These are phyloP conservation scores for Teleopsis dalmanni DNA, from an alignment of 1,140 invertebrate genomes.

Conservation along the genomic window DNA sequence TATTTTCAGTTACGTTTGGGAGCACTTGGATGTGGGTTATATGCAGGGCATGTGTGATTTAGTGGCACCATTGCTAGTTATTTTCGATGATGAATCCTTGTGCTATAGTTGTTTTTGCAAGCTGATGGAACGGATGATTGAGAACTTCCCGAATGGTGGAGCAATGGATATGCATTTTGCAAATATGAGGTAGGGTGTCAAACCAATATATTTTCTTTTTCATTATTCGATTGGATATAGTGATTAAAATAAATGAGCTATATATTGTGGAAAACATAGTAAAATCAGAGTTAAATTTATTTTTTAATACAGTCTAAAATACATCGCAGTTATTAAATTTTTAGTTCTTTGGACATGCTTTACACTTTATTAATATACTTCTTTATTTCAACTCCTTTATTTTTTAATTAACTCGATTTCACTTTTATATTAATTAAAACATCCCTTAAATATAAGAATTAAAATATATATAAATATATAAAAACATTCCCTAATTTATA, in stretches of 20 bases:
- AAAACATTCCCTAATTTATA: neutral
- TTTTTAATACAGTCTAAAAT: too few species aligned
- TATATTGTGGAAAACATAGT: too few species aligned
- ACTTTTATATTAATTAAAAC: too few species aligned
- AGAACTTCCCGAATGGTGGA: conserved; percentile 85
- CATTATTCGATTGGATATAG: neutral
- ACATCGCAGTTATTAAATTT: too few species aligned
- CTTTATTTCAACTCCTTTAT: too few species aligned
- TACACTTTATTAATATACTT: too few species aligned
- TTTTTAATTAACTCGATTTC: too few species aligned
- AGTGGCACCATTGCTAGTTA: conserved; percentile 80
- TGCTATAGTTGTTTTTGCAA: conserved; percentile 82
- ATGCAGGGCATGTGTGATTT: conserved; percentile 92
- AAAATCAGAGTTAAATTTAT: too few species aligned
- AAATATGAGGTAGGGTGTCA: conserved; percentile 68
- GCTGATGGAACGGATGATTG: conserved; percentile 77
- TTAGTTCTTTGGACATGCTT: too few species aligned
- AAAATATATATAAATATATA: neutral
- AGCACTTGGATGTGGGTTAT: conserved; percentile 79
- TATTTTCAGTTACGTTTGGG: conserved; percentile 73
- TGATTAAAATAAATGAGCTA: neutral
- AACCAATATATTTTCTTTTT: too few species aligned
- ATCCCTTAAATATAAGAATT: neutral
- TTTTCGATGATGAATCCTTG: conserved; percentile 80
- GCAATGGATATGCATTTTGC: conserved; percentile 91